Base-by-base conservation (phyloP, 2,888 invertebrate genomes). In the Lycophotia porphyrea region DNA sequence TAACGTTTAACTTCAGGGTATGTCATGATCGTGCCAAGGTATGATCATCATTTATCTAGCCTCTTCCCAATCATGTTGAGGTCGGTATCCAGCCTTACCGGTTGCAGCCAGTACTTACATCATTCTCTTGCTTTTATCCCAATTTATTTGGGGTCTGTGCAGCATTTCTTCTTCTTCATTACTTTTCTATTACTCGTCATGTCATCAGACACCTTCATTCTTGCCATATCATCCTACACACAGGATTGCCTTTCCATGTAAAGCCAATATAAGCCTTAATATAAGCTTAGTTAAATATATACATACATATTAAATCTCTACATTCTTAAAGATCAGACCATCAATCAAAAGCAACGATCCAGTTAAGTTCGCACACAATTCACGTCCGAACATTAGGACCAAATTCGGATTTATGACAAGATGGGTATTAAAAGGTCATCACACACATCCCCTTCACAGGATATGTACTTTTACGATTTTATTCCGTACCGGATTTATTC, bases 361-460 rank as follows among this genome's bases (percentile, higher is more conserved):
- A 21, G 64, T 67, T 55, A 52, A 66, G 27, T 73, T 73, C 66
- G 44, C 52, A 42, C 63, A 85, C 71, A 81, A 85, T 81, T 71
- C 74, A 47, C 67, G 47, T 49, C 58, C 73, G 74, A 71, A 74
- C 82, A 77, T 81, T 79, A 72, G 71, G 76, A 55, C 68, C 70
- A 52, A 76, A 78, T 64, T 72, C 66, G 81, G 70, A 74, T 79
- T 84, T 84, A 82, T 65, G 74, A 34, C 64, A 13, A 74, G 18
- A 74, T 69, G 80, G 74, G 71, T 82, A 86, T 80, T 84, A 86
- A 82, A 84, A 80, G 52, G 71, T 76, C 78, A 86, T 86, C 55
- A 66, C 24, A 21, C 61, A 69, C 27, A 49, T 61, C 13, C 55
- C n/a, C 21, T 77, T 71, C 47, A 74, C n/a, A 49, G 31, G 31